Evolutionary conservation across 1,140 invertebrate species (phyloP).

Genomic region (Diorhabda sublineata): DNA sequence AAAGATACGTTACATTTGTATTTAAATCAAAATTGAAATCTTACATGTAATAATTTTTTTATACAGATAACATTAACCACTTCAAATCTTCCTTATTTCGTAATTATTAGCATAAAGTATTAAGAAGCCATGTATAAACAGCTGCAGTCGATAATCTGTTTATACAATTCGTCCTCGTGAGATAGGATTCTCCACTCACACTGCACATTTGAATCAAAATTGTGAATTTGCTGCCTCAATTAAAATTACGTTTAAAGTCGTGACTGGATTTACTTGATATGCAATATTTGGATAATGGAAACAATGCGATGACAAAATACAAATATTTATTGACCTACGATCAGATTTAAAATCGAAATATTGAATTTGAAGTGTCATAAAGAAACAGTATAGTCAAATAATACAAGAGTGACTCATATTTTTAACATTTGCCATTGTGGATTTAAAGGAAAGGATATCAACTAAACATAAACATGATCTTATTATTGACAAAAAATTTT

Average conservation of each 20-base stretch:
- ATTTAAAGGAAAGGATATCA: neutral
- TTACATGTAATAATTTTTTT: neutral
- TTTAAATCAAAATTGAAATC: too few relatives aligned
- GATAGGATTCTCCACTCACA: constrained; percentile 12
- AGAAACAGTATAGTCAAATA: neutral
- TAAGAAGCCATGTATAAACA: constrained; percentile 23
- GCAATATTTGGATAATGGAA: neutral
- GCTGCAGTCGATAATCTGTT: constrained; percentile 26
- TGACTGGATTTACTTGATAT: neutral
- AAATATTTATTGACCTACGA: neutral
- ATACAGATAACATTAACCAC: neutral
- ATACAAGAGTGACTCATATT: neutral
- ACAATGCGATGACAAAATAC: neutral
- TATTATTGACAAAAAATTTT: neutral
- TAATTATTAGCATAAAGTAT: constrained; percentile 22
- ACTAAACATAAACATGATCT: neutral
- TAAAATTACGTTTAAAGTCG: neutral
- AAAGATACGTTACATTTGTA: too few relatives aligned
- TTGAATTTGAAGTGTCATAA: neutral
- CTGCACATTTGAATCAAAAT: neutral
- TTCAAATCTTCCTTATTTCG: neutral
- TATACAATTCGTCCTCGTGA: constrained; percentile 12
- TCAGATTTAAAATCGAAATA: neutral
- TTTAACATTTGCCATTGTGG: neutral
- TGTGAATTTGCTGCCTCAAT: neutral